Evolutionary conservation across 1,140 invertebrate genomes (phyloP).

Genomic region (Lordiphosa stackelbergi): DNA sequence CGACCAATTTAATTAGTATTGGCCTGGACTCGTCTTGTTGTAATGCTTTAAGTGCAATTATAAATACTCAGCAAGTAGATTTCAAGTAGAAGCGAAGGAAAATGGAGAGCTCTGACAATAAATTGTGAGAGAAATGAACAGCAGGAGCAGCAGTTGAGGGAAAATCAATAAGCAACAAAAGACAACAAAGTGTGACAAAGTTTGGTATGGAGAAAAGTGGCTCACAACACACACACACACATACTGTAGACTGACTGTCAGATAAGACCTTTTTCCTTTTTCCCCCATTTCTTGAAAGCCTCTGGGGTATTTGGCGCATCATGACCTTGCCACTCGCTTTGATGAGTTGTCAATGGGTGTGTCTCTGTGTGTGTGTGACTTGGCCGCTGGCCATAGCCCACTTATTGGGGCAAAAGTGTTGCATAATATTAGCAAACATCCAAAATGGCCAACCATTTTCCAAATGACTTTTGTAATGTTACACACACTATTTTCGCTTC

Average conservation of each 20-base stretch:
- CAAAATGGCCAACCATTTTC: conserved; percentile 47
- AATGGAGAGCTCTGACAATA: conserved; percentile 7
- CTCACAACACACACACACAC: conserved; percentile 38
- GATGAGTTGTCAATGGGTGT: conserved; percentile 66
- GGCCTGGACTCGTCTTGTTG: conserved; percentile 10
- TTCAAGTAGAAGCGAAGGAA: conserved; percentile 40
- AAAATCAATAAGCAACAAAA: conserved; percentile 2
- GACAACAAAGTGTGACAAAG: conserved; percentile 49
- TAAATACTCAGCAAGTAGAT: conserved; percentile 58
- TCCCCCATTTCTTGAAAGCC: conserved; percentile 54
- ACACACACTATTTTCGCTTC: conserved; percentile 40
- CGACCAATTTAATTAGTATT: conserved; percentile 68
- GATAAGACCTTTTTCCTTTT: conserved; percentile 46
- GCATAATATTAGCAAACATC: conserved; percentile 60
- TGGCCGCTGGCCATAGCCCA: conserved; percentile 32
- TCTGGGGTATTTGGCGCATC: conserved; percentile 62
- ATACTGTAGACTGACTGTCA: conserved; percentile 11
- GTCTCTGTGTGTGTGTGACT: conserved; percentile 9
- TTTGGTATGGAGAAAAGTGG: conserved; percentile 32
- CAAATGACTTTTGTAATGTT: conserved; percentile 22
- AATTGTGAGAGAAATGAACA: too few relatives aligned
- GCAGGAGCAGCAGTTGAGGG: background rate
- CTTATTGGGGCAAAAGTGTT: conserved; percentile 67
- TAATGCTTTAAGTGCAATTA: conserved; percentile 63
- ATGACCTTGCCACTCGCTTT: conserved; percentile 62